A percentile compares a stretch with the other conserved stretches of the same genome.
Conservation (phyloP, 2,888 invertebrate species). For the Diarsia rubi region DNA sequence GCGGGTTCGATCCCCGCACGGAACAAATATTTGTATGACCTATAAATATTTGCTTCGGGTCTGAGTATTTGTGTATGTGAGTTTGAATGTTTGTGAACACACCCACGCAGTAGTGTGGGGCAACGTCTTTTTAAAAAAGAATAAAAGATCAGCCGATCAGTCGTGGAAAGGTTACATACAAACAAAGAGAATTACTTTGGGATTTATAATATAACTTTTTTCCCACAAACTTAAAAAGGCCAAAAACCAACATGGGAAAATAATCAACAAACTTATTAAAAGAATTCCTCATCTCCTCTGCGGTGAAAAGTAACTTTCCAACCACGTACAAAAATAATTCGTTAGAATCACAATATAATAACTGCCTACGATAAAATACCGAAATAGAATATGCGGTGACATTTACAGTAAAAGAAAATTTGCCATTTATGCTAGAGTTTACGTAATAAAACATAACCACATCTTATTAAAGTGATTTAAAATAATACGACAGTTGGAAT, state of each 20-base stretch:
- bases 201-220: neutral
- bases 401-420: constrained; percentile 42
- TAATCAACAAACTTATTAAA: neutral
- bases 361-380: constrained; percentile 9
- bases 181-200: too few species aligned
- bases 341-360: constrained; percentile 25
- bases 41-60: too few species aligned
- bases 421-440: constrained; percentile 33
- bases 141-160: too few species aligned
- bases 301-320: neutral
- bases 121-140: too few species aligned
- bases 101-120: too few species aligned
- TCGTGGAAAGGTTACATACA: too few species aligned
- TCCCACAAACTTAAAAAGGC: neutral
- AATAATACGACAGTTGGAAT: constrained; percentile 51
- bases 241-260: neutral
- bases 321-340: constrained; percentile 26
- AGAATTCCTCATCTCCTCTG: constrained; percentile 1
- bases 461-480: constrained; percentile 53
- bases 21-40: too few species aligned
- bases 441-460: constrained; percentile 44
- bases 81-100: too few species aligned
- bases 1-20: too few species aligned
- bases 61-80: too few species aligned
- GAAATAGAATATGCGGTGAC: constrained; percentile 42